phyloP scores from a whole-genome alignment of 2,888 invertebrate species.

The Rambutsinella grinnellia region DNA sequence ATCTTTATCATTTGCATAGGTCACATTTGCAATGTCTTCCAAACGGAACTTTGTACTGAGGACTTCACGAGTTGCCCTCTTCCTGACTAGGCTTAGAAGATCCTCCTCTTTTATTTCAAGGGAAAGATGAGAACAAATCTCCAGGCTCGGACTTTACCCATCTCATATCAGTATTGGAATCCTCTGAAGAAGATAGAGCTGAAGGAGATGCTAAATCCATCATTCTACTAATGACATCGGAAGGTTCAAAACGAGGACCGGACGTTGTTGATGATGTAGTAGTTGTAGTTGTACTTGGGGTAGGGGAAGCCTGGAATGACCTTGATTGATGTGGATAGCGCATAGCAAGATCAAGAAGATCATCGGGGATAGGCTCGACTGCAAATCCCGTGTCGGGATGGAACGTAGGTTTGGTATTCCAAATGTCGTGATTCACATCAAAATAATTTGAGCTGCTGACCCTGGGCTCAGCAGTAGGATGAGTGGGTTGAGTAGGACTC shows the following conservation, averaged over 20 bases:
- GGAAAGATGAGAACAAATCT: slow-evolving; percentile 35
- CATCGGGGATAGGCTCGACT: slow-evolving; percentile 41
- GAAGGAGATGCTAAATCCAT: slow-evolving; percentile 12
- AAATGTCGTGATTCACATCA: slow-evolving; percentile 16
- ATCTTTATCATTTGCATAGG: slow-evolving; percentile 36
- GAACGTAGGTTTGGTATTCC: slow-evolving; percentile 20
- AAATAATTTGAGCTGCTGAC: too few relatives aligned
- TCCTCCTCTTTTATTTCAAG: slow-evolving; percentile 35
- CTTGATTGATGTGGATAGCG: too few relatives aligned
- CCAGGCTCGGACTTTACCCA: slow-evolving; percentile 37
- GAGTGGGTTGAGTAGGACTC: slow-evolving; percentile 18
- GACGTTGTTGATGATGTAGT: neutral
- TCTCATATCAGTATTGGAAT: too few relatives aligned
- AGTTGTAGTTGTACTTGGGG: slow-evolving; percentile 5
- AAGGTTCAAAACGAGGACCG: neutral
- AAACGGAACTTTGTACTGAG: slow-evolving; percentile 18
- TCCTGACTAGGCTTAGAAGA: slow-evolving; percentile 18
- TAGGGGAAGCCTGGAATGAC: too few relatives aligned
- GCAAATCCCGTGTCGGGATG: slow-evolving; percentile 35
- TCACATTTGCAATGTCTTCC: slow-evolving; percentile 44
- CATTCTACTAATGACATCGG: slow-evolving; percentile 7
- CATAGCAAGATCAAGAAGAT: slow-evolving; percentile 36
- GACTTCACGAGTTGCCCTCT: slow-evolving; percentile 24
- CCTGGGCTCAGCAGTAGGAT: neutral
- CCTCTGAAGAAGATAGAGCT: slow-evolving; percentile 10